Evolutionary conservation across 2,888 invertebrate genomes (phyloP).

Genomic region (Drosophila affinis): DNA sequence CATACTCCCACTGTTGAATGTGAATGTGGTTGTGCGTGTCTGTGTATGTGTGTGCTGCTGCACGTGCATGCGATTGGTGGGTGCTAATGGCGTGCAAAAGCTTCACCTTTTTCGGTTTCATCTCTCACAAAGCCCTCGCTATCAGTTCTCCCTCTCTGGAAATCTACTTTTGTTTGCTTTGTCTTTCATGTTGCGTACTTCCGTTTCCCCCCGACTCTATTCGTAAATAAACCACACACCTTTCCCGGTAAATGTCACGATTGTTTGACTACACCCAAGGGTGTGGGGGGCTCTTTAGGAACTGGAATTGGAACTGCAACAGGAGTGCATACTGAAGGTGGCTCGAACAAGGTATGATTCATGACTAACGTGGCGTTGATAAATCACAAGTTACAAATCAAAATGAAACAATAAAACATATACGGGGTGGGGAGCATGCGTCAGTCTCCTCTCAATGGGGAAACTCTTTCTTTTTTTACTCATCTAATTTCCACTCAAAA

Average conservation of each 20-base stretch:
- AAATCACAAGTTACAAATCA: slow-evolving; percentile 48
- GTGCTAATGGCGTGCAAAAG: slow-evolving; percentile 51
- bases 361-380: slow-evolving; percentile 55
- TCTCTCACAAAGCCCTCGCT: slow-evolving; percentile 25
- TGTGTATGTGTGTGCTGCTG: background rate
- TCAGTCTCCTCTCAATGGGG: slow-evolving; percentile 18
- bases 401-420: slow-evolving; percentile 9
- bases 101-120: slow-evolving; percentile 39
- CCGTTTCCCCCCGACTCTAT: slow-evolving; percentile 24
- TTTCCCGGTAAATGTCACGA: slow-evolving; percentile 43
- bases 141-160: slow-evolving; percentile 15
- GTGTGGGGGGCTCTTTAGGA: background rate
- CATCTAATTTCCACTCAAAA: slow-evolving; percentile 1
- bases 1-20: slow-evolving; percentile 38
- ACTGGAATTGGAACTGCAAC: slow-evolving; percentile 19
- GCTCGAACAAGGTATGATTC: slow-evolving; percentile 52
- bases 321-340: slow-evolving; percentile 8
- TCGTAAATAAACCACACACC: slow-evolving; percentile 15
- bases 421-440: slow-evolving; percentile 21
- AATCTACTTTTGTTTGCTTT: slow-evolving; percentile 11
- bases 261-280: slow-evolving; percentile 30
- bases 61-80: slow-evolving; percentile 43
- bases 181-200: slow-evolving; percentile 35
- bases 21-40: too few relatives aligned
- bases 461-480: slow-evolving; percentile 6